phyloP scores from a whole-genome alignment of 2,888 invertebrate species.

The Andricus curvator region DNA sequence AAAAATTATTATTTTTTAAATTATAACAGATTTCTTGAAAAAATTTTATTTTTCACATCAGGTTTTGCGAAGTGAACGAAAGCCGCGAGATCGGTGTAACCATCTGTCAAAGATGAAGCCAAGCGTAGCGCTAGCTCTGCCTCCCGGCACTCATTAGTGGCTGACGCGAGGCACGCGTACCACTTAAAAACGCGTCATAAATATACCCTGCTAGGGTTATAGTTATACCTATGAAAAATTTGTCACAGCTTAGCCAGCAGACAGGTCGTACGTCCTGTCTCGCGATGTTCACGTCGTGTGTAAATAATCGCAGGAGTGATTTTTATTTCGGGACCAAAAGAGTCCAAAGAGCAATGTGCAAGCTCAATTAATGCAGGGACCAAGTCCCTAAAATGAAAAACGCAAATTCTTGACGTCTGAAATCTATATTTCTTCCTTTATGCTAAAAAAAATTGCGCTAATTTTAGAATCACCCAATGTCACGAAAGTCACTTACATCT shows the following conservation, averaged over 20 bases:
- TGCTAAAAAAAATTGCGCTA: not conserved
- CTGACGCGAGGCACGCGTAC: slow-evolving; percentile 65
- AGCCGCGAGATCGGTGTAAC: slow-evolving; percentile 52
- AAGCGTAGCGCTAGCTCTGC: slow-evolving; percentile 14
- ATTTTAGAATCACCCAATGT: not conserved
- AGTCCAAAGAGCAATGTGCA: slow-evolving; percentile 24
- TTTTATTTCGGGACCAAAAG: slow-evolving; percentile 29
- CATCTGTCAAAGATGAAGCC: slow-evolving; percentile 48
- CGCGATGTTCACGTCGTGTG: slow-evolving; percentile 34
- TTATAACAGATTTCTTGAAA: not conserved
- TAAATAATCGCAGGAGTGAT: slow-evolving; percentile 15
- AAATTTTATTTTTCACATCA: not conserved
- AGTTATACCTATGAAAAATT: slow-evolving; percentile 66
- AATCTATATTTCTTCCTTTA: slow-evolving; percentile 20
- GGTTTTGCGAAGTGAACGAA: slow-evolving; percentile 23
- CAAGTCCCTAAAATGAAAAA: slow-evolving; percentile 12
- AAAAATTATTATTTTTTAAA: not conserved
- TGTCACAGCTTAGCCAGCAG: slow-evolving; percentile 58
- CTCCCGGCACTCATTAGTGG: slow-evolving; percentile 67
- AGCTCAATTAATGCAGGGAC: slow-evolving; percentile 28
- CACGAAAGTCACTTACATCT: not conserved
- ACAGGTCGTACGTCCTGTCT: slow-evolving; percentile 46
- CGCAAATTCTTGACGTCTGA: slow-evolving; percentile 27
- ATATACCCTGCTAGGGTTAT: slow-evolving; percentile 49
- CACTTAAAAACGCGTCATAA: slow-evolving; percentile 56